phyloP scores from a whole-genome alignment of 2,888 invertebrate species.

The Lypha dubia region DNA sequence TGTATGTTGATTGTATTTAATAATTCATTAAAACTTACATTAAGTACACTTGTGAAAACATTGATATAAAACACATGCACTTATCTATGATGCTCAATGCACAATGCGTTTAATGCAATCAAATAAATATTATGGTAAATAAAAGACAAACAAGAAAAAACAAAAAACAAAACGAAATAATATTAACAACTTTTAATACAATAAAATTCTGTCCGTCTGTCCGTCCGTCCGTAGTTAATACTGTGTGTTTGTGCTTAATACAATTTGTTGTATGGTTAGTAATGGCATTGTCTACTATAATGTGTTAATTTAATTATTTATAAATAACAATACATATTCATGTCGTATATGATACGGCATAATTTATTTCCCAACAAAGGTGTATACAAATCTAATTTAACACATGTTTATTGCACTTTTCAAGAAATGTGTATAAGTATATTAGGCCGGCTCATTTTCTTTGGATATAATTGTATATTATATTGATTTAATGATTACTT shows the following conservation, averaged over 20 bases:
- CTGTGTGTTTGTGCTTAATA: constrained; percentile 1
- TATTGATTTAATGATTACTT: no score
- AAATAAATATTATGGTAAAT: not conserved
- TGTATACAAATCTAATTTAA: not conserved
- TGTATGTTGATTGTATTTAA: constrained; percentile 38
- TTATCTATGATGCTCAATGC: not conserved
- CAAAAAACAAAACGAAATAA: constrained; percentile 42
- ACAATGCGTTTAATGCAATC: constrained; percentile 7
- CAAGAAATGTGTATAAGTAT: no score
- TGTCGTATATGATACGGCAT: constrained; percentile 35
- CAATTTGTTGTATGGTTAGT: constrained; percentile 5
- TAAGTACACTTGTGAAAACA: constrained; percentile 1
- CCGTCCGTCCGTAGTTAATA: no score
- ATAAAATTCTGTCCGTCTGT: constrained; percentile 43
- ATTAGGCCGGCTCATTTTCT: not conserved
- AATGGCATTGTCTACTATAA: constrained; percentile 54
- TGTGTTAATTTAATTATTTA: constrained; percentile 67
- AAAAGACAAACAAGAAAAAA: no score
- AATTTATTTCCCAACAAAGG: constrained; percentile 22
- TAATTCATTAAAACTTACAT: constrained; percentile 32
- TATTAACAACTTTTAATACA: constrained; percentile 42
- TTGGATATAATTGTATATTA: no score
- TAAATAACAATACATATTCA: constrained; percentile 54
- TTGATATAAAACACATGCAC: not conserved
- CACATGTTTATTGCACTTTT: not conserved